phyloP scores from a whole-genome alignment of 2,888 invertebrate genomes.

The Cremastinae sp. region DNA sequence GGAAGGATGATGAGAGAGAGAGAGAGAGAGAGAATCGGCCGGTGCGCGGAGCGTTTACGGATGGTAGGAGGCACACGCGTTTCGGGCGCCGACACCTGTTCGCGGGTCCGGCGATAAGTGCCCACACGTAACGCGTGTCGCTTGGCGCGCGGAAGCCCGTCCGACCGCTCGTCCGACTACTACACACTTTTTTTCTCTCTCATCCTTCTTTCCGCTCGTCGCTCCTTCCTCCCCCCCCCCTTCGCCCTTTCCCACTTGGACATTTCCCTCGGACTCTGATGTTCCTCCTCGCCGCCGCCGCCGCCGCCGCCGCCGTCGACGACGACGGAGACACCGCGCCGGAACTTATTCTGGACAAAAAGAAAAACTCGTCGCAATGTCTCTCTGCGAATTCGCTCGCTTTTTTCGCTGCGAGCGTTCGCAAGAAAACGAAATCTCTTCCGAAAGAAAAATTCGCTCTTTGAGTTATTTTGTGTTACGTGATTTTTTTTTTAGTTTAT shows the following conservation, averaged over 20 bases:
- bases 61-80: conserved; percentile 53
- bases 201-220: conserved; percentile 1
- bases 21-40: not conserved
- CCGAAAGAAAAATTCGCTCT: too few species aligned
- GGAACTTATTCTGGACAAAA: too few species aligned
- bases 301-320: too few species aligned
- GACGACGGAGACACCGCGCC: too few species aligned
- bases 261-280: conserved; percentile 30
- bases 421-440: too few species aligned
- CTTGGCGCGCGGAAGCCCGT: conserved; percentile 63
- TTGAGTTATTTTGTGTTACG: too few species aligned
- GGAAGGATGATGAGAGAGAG: conserved; percentile 51
- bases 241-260: conserved; percentile 33
- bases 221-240: conserved; percentile 39
- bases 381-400: conserved; percentile 35
- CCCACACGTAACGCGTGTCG: conserved; percentile 28
- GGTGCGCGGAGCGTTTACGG: conserved; percentile 53
- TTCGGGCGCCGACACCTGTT: conserved; percentile 62
- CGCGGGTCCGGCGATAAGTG: conserved; percentile 59
- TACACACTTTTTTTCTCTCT: conserved; percentile 27
- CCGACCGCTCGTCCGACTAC: conserved; percentile 46
- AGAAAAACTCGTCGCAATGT: too few species aligned
- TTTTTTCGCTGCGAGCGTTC: conserved; percentile 3
- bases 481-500: too few species aligned
- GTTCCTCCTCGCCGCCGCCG: too few species aligned